A percentile compares a stretch with the other conserved stretches of the same genome.
Conservation (phyloP, 2,113 vertebrate species). For the Tyrannus savana region DNA sequence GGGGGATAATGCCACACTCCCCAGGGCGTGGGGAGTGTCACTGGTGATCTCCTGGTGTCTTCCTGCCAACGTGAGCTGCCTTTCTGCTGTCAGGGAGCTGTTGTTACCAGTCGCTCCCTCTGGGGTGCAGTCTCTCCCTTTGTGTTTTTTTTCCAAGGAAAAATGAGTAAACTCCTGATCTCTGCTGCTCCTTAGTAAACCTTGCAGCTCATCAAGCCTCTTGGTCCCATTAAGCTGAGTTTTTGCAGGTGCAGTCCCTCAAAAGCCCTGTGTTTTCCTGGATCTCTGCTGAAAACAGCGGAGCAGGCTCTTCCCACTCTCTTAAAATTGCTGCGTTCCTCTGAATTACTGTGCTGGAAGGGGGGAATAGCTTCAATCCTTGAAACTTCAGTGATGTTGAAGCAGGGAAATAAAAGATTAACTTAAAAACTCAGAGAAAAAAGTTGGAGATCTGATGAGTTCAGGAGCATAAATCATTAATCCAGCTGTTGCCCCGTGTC, state of each 20-base stretch:
- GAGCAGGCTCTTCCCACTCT: background rate
- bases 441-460: background rate
- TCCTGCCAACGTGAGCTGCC: background rate
- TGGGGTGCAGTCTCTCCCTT: rapidly evolving
- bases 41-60: rapidly evolving
- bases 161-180: background rate
- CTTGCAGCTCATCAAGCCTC: rapidly evolving
- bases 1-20: background rate
- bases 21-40: rapidly evolving
- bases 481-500: constrained; percentile 15
- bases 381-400: background rate
- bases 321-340: background rate
- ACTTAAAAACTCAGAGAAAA: background rate
- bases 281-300: background rate
- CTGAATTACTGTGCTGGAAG: background rate
- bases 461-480: background rate
- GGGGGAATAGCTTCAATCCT: background rate
- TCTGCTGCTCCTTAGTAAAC: background rate
- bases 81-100: background rate
- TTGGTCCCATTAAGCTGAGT: background rate
- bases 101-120: background rate
- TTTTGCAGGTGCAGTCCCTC: background rate
- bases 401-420: background rate
- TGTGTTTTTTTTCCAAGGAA: background rate
- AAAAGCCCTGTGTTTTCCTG: background rate